A percentile compares a stretch with the other conserved stretches of the same genome.
These are phyloP conservation scores for Bruchidius siliquastri DNA, from an alignment of 2,888 invertebrate genomes.

Conservation along the genomic window DNA sequence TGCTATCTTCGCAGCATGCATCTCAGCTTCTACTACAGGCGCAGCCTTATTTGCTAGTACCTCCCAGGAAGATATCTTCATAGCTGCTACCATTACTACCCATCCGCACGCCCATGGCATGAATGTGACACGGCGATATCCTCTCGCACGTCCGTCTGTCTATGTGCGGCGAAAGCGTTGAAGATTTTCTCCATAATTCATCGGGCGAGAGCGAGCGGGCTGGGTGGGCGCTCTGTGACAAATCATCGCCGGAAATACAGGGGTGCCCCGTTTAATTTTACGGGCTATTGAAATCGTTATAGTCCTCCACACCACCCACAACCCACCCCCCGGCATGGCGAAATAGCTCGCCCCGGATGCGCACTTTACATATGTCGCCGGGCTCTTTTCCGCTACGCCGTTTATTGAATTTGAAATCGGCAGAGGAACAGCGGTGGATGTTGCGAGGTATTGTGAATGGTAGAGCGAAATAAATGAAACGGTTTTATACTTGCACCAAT, in stretches of 20 bases:
- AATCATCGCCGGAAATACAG: slow-evolving; percentile 31
- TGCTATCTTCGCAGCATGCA: too few relatives aligned
- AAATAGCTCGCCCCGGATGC: slow-evolving; percentile 1
- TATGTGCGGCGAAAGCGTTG: background rate
- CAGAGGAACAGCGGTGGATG: background rate
- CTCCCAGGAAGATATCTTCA: too few relatives aligned
- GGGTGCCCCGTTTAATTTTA: slow-evolving; percentile 34
- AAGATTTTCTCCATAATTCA: background rate
- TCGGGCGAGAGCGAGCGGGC: background rate
- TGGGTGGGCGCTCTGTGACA: slow-evolving; percentile 24
- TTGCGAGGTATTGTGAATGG: background rate
- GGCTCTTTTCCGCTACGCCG: slow-evolving; percentile 1
- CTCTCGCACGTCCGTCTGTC: background rate
- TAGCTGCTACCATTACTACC: too few relatives aligned
- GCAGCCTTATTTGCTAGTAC: too few relatives aligned
- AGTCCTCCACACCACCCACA: slow-evolving; percentile 2
- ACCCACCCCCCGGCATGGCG: background rate
- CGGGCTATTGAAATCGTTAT: slow-evolving; percentile 32
- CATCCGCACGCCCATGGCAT: too few relatives aligned
- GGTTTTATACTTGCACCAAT: too few relatives aligned
- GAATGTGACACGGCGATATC: too few relatives aligned
- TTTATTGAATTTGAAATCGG: background rate
- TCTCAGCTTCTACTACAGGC: too few relatives aligned
- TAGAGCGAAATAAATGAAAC: background rate
- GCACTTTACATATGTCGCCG: slow-evolving; percentile 8